Evolutionary conservation across 2,113 vertebrate genomes (phyloP).

Genomic region (Mastomys natalensis): DNA sequence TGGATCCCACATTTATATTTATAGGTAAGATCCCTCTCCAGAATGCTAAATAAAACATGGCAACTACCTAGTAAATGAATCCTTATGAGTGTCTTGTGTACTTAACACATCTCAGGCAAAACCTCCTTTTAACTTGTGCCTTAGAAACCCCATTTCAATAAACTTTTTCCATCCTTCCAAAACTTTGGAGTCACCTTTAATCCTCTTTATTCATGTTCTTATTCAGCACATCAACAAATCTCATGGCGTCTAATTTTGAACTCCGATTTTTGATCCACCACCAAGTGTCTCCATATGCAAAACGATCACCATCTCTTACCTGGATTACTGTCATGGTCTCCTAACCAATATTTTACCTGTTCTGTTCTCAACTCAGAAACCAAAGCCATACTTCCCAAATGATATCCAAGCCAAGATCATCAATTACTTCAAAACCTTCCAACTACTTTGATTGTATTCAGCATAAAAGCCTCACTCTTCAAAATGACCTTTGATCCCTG

Average conservation of each 20-base stretch:
- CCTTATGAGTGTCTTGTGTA: not conserved
- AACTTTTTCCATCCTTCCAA: not conserved
- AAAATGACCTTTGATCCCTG: not conserved
- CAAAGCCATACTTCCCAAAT: not conserved
- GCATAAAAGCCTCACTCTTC: not conserved
- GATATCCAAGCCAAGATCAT: not conserved
- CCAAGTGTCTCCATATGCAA: not conserved
- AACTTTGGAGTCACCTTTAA: not conserved
- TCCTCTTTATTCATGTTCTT: not conserved
- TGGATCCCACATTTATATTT: not conserved
- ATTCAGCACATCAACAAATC: not conserved
- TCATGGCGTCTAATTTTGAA: not conserved
- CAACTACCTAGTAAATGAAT: not conserved
- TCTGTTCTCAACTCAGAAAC: not conserved
- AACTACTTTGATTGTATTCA: not conserved
- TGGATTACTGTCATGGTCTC: not conserved
- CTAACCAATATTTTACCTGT: not conserved
- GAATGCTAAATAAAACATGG: not conserved
- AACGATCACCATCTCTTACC: not conserved
- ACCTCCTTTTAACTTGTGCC: not conserved
- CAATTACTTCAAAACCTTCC: not conserved
- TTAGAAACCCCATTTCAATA: not conserved
- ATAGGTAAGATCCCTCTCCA: not conserved
- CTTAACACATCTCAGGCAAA: not conserved
- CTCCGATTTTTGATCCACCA: not conserved